Conservation (phyloP, 1,140 invertebrate species). For the Halyomorpha halys region DNA sequence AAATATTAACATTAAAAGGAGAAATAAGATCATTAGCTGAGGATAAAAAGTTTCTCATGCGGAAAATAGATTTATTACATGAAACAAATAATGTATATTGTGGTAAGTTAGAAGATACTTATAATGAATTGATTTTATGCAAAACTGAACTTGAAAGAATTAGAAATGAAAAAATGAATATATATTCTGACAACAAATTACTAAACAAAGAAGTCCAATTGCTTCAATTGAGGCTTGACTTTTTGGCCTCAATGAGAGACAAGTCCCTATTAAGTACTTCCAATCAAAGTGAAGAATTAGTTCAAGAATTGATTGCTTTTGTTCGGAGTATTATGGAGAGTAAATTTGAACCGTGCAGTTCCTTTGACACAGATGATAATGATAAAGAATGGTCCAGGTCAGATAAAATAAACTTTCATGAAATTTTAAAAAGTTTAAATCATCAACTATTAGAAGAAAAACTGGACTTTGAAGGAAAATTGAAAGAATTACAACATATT, state of each 20-base stretch:
- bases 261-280: neutral
- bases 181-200: neutral
- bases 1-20: conserved; percentile 15
- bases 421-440: conserved; percentile 13
- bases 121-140: neutral
- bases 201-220: conserved; percentile 16
- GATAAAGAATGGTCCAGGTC: neutral
- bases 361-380: neutral
- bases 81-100: conserved; percentile 11
- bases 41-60: neutral
- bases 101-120: neutral
- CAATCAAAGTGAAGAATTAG: conserved; percentile 11
- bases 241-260: neutral
- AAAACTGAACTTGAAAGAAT: conserved; percentile 12
- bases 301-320: conserved; percentile 2
- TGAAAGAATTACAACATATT: conserved; percentile 4
- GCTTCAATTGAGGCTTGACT: conserved; percentile 5
- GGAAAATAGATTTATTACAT: neutral
- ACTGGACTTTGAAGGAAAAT: conserved; percentile 2
- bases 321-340: conserved; percentile 14
- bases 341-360: conserved; percentile 2
- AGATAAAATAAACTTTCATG: conserved; percentile 1
- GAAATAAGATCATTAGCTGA: neutral
- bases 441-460: conserved; percentile 12
- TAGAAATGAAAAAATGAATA: conserved; percentile 4